Percentiles rank a stretch among this genome's conserved stretches.
Evolutionary conservation across 2,113 vertebrate genomes (phyloP).

Genomic region (Pitta sordida): DNA sequence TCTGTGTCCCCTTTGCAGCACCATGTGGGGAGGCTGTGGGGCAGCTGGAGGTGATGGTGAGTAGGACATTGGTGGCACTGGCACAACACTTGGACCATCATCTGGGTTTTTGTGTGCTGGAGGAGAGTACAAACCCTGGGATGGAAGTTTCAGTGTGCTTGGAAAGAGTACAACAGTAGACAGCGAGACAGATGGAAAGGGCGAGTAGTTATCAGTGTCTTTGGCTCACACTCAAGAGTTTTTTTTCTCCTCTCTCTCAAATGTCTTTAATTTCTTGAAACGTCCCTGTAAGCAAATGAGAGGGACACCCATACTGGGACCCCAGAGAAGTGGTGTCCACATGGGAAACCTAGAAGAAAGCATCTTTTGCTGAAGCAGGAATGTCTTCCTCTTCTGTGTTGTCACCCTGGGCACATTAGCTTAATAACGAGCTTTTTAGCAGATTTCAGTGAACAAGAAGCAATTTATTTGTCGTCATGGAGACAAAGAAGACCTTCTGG

Average conservation of each 20-base stretch:
- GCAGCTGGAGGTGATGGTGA: not conserved
- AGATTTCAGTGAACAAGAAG: constrained; percentile 61
- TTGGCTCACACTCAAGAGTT: not conserved
- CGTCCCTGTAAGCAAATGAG: not conserved
- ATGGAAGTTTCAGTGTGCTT: not conserved
- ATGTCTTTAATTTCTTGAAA: not conserved
- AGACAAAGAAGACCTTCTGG: constrained; percentile 63
- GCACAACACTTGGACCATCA: not conserved
- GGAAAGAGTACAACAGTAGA: not conserved
- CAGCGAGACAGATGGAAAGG: constrained; percentile 40
- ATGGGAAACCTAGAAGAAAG: not conserved
- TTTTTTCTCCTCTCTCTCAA: not conserved
- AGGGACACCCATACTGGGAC: not conserved
- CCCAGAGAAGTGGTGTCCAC: not conserved
- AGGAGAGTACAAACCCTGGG: not conserved
- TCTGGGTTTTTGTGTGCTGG: fast-evolving
- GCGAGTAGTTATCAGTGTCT: constrained; percentile 19
- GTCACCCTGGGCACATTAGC: constrained; percentile 36
- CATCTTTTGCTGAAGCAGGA: not conserved
- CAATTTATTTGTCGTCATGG: constrained; percentile 64
- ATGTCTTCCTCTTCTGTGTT: not conserved
- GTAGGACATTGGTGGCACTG: not conserved
- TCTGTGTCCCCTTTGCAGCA: not conserved
- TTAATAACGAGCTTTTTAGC: constrained; percentile 64
- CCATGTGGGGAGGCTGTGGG: not conserved